Base-by-base conservation (phyloP, 1,140 invertebrate species). In the Drosophila bocki region DNA sequence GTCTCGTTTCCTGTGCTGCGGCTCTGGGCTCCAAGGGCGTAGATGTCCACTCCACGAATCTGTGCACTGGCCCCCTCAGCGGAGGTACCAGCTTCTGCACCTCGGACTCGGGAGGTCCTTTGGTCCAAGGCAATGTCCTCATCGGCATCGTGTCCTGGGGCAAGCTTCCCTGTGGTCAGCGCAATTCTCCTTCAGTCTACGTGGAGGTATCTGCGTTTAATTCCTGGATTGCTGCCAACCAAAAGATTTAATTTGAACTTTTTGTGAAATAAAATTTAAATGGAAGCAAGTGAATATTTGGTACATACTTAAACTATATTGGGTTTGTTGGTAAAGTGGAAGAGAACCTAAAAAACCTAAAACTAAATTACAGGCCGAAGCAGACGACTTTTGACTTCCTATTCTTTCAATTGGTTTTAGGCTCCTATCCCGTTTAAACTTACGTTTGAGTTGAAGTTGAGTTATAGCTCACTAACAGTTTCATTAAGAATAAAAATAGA, bases 181-280 rank as follows among this genome's bases (percentile, higher is more conserved):
- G 80, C 57, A 95, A 95, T 22, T 95, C 95, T 0, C 96, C 96
- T 0, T 95, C 96, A 0, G 95, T 97, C 0, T 97, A 96, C 84
- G 95, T 96, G 0, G 94, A 95, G 83, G 95, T 96, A 0, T 94
- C 95, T 1, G 93, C 94, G 7, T 96, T 95, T 77, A 88, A 94
- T n/a, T 91, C 94, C 33, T 95, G 96, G 96, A 96, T 97, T 50
- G 41, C 74, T 2, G 2, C 56, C 1, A 87, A 92, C 39, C 85
- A 92, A 65, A 59, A 58, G 15, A 17, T 62, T 44, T 65, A 12
- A 65, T 11, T 11, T 22, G 0, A 35, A 1, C 1, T 15, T 17
- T 8, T 22, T n/a, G 32, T 2, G 3, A 15, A 56, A 42, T 35
- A 22, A 35, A 35, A 44, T 17, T 13, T 15, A 2, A 8, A 29